Percentiles rank a stretch among this genome's conserved stretches.
Conservation (phyloP, 1,140 invertebrate species). For the Brachionus paranguensis region DNA sequence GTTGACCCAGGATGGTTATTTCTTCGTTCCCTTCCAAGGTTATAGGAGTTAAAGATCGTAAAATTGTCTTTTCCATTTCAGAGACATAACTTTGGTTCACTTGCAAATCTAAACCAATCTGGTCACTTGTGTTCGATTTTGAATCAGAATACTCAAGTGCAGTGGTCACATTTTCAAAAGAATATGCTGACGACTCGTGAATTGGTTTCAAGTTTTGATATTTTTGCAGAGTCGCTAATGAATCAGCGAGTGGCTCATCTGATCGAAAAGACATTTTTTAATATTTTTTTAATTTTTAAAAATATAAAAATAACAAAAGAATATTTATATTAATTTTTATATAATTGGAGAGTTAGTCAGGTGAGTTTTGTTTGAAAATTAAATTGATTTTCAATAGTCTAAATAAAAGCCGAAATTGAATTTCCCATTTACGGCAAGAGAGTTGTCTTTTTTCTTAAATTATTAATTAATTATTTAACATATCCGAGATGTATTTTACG, state of each 20-base stretch:
- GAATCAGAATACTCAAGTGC: background rate
- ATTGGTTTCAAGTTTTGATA: background rate
- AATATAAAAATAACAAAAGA: background rate
- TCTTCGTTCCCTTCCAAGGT: background rate
- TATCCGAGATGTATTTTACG: background rate
- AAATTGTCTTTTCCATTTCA: conserved; percentile 7
- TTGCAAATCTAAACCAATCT: background rate
- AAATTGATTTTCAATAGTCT: background rate
- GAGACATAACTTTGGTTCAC: background rate
- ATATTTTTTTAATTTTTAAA: background rate
- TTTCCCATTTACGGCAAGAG: background rate
- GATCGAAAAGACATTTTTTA: background rate
- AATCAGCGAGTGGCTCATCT: background rate
- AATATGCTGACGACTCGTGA: background rate
- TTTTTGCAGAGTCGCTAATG: background rate
- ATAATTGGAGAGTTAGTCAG: background rate
- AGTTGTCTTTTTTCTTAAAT: background rate
- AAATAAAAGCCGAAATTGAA: background rate
- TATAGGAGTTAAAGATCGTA: background rate
- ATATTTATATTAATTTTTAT: background rate
- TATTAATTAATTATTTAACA: background rate
- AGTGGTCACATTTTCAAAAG: background rate
- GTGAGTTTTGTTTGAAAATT: background rate
- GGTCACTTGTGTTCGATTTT: background rate
- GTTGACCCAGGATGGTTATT: background rate